Percentiles rank a stretch among this genome's conserved stretches.
phyloP scores from a whole-genome alignment of 1,140 invertebrate species.

The Mycetomoellerius zeteki region DNA sequence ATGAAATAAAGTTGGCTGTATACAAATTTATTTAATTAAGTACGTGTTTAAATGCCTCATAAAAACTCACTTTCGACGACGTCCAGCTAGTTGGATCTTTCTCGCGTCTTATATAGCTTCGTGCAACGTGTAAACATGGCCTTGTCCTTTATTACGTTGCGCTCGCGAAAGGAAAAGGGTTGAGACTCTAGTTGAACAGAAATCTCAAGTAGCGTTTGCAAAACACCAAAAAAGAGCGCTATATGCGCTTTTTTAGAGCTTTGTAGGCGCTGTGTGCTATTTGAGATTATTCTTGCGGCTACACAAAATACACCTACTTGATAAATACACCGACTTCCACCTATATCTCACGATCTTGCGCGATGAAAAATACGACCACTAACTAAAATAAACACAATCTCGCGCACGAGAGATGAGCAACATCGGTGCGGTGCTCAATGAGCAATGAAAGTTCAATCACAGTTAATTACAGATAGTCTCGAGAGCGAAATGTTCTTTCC shows the following conservation, averaged over 20 bases:
- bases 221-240: too few relatives aligned
- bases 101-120: background rate
- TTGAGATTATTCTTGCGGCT: background rate
- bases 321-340: too few relatives aligned
- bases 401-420: constrained; percentile 27
- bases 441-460: constrained; percentile 68
- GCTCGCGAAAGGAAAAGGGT: background rate
- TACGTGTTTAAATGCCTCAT: constrained; percentile 47
- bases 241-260: too few relatives aligned
- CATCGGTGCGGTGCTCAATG: constrained; percentile 45
- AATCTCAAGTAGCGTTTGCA: too few relatives aligned
- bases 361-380: background rate
- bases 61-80: constrained; percentile 23
- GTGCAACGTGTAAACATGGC: background rate
- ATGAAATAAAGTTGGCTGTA: constrained; percentile 26
- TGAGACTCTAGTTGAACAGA: background rate
- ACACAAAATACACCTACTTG: background rate
- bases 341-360: background rate
- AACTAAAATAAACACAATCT: constrained; percentile 62
- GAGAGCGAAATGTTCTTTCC: constrained; percentile 54
- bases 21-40: constrained; percentile 69
- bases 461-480: constrained; percentile 53
- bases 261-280: too few relatives aligned
- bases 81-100: background rate
- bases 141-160: constrained; percentile 12